phyloP scores from a whole-genome alignment of 2,888 invertebrate species.

The Habrosyne pyritoides region DNA sequence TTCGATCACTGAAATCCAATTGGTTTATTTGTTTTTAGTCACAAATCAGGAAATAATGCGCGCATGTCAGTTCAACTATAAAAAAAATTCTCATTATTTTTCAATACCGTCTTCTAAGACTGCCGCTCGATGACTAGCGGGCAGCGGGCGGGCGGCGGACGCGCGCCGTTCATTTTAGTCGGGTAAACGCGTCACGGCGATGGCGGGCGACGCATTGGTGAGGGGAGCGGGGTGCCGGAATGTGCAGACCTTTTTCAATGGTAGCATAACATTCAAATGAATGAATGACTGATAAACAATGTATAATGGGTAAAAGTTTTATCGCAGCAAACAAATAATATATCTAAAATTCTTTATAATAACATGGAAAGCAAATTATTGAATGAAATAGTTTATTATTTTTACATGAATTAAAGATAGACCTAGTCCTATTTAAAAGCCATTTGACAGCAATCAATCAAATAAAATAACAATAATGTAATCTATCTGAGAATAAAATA shows the following conservation, averaged over 20 bases:
- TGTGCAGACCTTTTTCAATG: slow-evolving; percentile 35
- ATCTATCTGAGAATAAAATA: no score
- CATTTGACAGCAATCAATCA: no score
- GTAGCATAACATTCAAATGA: slow-evolving; percentile 46
- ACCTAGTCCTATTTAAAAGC: no score
- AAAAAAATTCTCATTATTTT: slow-evolving; percentile 31
- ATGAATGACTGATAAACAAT: slow-evolving; percentile 52
- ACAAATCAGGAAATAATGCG: slow-evolving; percentile 65
- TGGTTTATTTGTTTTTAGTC: slow-evolving; percentile 71
- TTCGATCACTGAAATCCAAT: slow-evolving; percentile 76
- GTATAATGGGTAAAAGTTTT: neutral
- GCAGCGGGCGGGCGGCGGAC: slow-evolving; percentile 35
- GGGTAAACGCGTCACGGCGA: slow-evolving; percentile 41
- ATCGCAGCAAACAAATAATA: no score
- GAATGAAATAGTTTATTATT: no score
- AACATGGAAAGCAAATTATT: no score
- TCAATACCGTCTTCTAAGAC: slow-evolving; percentile 46
- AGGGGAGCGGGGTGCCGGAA: slow-evolving; percentile 23
- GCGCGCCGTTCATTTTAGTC: slow-evolving; percentile 53
- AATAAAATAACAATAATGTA: no score
- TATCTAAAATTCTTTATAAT: no score
- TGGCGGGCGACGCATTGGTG: slow-evolving; percentile 25
- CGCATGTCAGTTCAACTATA: slow-evolving; percentile 69
- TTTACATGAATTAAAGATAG: no score
- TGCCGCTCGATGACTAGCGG: slow-evolving; percentile 79